A percentile compares a stretch with the other conserved stretches of the same genome.
phyloP scores from a whole-genome alignment of 2,113 vertebrate species.

The Bos indicus region DNA sequence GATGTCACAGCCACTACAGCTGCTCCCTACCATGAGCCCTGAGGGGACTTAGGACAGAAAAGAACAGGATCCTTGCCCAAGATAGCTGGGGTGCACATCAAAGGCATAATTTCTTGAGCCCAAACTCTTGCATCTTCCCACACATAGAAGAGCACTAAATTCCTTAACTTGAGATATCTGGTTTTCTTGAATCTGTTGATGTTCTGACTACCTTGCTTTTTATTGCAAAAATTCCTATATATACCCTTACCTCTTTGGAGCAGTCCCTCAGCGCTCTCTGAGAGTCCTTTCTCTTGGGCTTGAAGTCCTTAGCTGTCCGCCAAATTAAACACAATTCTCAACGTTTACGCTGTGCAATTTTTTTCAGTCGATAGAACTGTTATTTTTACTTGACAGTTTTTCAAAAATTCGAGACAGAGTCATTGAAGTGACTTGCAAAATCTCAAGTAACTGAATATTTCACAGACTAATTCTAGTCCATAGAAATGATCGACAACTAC shows the following conservation, averaged over 20 bases:
- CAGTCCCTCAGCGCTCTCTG: not conserved
- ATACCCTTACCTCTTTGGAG: not conserved
- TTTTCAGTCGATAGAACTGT: not conserved
- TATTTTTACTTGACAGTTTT: constrained; percentile 22
- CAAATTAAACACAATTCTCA: not conserved
- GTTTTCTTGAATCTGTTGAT: not conserved
- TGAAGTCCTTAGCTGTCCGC: not conserved
- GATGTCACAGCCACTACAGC: not conserved
- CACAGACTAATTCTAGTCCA: not conserved
- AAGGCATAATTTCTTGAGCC: not conserved
- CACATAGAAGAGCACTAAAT: not conserved
- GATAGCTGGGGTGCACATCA: not conserved
- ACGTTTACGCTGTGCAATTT: not conserved
- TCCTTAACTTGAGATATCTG: not conserved
- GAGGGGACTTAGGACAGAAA: not conserved
- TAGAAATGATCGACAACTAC: not conserved
- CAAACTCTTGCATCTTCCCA: not conserved
- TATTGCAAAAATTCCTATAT: not conserved
- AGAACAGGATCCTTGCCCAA: not conserved
- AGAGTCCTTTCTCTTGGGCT: not conserved
- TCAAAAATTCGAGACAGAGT: not conserved
- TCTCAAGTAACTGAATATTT: not conserved
- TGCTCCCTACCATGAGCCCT: not conserved
- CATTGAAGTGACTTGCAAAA: constrained; percentile 1
- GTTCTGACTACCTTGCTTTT: not conserved